Percentiles rank a stretch among this genome's conserved stretches.
Evolutionary conservation across 1,140 invertebrate genomes (phyloP).

Genomic region (Anastrepha ludens): DNA sequence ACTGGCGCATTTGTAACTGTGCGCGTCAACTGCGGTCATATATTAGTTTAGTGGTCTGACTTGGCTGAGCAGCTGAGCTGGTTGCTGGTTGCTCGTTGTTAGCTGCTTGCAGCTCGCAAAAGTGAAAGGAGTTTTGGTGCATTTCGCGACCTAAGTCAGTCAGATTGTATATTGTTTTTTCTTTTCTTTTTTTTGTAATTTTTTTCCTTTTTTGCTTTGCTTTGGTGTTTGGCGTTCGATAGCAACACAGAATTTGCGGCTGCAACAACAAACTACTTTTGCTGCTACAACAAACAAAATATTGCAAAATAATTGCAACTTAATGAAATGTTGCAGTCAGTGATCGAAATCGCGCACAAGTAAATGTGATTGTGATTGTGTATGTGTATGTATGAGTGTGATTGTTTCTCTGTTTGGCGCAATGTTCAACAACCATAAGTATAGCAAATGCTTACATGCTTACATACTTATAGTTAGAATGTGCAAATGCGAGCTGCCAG

Average conservation of each 20-base stretch:
- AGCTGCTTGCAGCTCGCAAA: constrained; percentile 40
- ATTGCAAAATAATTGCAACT: constrained; percentile 52
- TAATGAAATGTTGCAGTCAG: constrained; percentile 45
- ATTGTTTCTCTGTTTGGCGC: not conserved
- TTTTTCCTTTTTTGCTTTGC: not conserved
- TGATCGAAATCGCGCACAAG: constrained; percentile 43
- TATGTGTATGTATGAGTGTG: not conserved
- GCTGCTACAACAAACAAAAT: constrained; percentile 24
- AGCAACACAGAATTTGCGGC: constrained; percentile 32
- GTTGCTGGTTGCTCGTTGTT: not conserved
- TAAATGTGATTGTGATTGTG: not conserved
- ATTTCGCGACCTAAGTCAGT: not conserved
- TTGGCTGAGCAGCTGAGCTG: not conserved
- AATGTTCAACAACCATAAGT: not conserved
- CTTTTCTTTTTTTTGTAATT: not conserved
- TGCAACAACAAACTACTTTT: not conserved
- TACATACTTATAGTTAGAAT: not conserved
- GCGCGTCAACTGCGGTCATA: constrained; percentile 29
- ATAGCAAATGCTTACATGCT: not conserved
- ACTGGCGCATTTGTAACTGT: not conserved
- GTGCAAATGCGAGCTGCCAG: not conserved
- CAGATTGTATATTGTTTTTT: not conserved
- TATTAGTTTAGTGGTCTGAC: not conserved
- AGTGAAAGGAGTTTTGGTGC: constrained; percentile 48
- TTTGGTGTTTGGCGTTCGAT: not conserved